Conservation (phyloP, 37 sponge, comb jelly and placozoan genomes). For the Tethya wilhelma region DNA sequence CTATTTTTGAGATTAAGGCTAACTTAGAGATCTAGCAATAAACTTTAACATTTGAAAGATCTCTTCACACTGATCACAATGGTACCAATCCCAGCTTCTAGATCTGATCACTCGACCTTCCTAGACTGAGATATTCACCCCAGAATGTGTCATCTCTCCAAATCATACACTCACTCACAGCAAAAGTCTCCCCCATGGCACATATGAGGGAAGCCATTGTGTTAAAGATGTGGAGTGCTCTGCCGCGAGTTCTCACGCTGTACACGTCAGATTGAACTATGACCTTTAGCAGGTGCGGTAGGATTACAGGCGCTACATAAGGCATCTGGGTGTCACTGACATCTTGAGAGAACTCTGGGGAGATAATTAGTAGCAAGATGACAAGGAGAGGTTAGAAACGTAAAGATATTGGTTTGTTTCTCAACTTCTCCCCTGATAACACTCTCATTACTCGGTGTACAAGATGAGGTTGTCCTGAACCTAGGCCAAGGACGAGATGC, state of each 20-base stretch:
- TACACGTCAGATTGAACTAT: slow-evolving; percentile 49
- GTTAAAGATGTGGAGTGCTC: slow-evolving; percentile 65
- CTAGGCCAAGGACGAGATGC: slow-evolving; percentile 38
- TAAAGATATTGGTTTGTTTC: too few relatives aligned
- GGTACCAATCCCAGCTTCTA: too few relatives aligned
- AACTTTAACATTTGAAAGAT: too few relatives aligned
- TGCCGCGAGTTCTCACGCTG: slow-evolving; percentile 42
- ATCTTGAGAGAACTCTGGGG: slow-evolving; percentile 72
- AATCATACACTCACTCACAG: slow-evolving; percentile 27
- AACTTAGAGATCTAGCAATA: too few relatives aligned
- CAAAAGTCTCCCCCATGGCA: slow-evolving; percentile 25
- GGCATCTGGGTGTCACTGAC: slow-evolving; percentile 60
- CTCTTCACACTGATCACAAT: too few relatives aligned
- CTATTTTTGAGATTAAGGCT: too few relatives aligned
- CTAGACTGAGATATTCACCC: too few relatives aligned
- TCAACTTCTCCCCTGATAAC: slow-evolving; percentile 40
- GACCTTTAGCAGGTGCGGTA: slow-evolving; percentile 61
- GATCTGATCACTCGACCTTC: too few relatives aligned
- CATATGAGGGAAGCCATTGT: slow-evolving; percentile 42
- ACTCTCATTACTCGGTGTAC: slow-evolving; percentile 83
- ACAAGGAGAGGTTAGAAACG: too few relatives aligned
- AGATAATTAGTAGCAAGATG: too few relatives aligned
- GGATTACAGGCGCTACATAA: slow-evolving; percentile 50
- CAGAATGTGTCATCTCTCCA: too few relatives aligned
- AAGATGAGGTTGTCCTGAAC: slow-evolving; percentile 44